Conservation (phyloP, 2,888 invertebrate species). For the Oscheius sp. region DNA sequence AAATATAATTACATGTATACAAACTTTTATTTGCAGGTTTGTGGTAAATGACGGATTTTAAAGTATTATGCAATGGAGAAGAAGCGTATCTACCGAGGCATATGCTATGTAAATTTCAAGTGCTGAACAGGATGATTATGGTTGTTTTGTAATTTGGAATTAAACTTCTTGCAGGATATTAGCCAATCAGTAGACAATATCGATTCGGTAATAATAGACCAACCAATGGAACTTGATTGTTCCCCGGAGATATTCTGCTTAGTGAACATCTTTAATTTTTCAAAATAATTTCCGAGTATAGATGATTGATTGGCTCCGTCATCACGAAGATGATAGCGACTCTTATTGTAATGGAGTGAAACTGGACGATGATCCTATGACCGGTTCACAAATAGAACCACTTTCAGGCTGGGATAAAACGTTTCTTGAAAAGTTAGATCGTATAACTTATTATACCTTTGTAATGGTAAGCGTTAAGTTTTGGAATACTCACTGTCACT, state of each 20-base stretch:
- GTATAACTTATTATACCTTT: not conserved
- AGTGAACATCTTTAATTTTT: not conserved
- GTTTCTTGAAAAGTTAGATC: not conserved
- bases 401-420: not conserved
- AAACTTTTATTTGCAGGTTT: too few species aligned
- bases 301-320: not conserved
- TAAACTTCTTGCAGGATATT: too few species aligned
- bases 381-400: not conserved
- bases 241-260: not conserved
- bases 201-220: not conserved
- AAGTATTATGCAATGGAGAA: too few species aligned
- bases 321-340: not conserved
- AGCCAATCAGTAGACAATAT: too few species aligned
- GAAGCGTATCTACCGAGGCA: too few species aligned
- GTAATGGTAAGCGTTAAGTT: slow-evolving; percentile 3
- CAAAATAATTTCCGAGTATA: not conserved
- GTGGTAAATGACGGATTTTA: too few species aligned
- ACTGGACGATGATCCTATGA: not conserved
- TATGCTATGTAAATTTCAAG: too few species aligned
- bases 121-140: too few species aligned
- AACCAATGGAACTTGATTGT: slow-evolving; percentile 1
- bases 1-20: too few species aligned
- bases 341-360: not conserved
- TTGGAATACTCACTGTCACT: too few species aligned
- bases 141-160: too few species aligned